phyloP scores from a whole-genome alignment of 2,797 vertebrate genomes.

The Lepidocolaptes lacrymiger region DNA sequence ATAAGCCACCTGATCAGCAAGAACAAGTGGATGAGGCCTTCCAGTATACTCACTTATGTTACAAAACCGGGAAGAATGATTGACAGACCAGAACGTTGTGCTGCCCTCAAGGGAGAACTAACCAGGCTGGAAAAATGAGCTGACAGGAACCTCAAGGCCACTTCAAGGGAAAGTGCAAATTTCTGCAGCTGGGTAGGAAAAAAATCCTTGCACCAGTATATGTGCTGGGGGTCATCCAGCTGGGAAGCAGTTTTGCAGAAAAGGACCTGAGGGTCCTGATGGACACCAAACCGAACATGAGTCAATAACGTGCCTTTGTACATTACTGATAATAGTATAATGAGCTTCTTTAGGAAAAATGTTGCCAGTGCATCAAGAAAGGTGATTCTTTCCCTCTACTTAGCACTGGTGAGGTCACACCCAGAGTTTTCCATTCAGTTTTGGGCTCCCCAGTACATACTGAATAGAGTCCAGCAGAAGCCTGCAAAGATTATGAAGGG shows the following conservation, averaged over 20 bases:
- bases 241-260: background rate
- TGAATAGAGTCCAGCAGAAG: background rate
- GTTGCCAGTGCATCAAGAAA: fast-evolving
- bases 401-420: background rate
- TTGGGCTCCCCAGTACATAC: background rate
- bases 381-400: background rate
- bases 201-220: background rate
- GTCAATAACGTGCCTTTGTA: background rate
- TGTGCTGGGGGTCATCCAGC: background rate
- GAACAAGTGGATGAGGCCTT: background rate
- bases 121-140: background rate
- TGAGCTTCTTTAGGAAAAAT: background rate
- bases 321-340: background rate
- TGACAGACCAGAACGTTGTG: background rate
- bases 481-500: background rate
- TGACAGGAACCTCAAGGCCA: background rate
- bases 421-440: background rate
- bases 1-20: background rate
- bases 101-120: background rate
- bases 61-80: background rate
- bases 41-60: background rate
- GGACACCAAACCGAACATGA: background rate
- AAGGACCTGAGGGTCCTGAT: background rate
- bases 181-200: background rate
- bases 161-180: background rate